These are phyloP conservation scores for Phylloscopus collybita DNA, from an alignment of 2,797 vertebrate genomes.

Conservation along the genomic window DNA sequence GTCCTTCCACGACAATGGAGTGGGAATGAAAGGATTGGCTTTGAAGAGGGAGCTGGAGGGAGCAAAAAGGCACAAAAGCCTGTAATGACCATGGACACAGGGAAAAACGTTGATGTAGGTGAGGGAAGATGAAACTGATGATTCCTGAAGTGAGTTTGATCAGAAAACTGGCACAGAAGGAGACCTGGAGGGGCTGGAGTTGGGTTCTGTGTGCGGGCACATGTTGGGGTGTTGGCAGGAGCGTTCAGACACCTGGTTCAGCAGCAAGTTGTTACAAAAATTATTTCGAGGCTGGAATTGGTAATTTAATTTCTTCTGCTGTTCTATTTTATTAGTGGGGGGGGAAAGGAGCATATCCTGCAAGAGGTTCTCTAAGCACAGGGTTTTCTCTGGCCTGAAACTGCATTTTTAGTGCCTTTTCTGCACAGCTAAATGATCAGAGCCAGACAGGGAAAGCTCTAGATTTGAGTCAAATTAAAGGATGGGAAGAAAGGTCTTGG, in stretches of 20 bases:
- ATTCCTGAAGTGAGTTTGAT: not conserved
- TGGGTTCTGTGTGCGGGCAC: not conserved
- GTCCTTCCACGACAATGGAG: not conserved
- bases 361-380: not conserved
- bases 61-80: not conserved
- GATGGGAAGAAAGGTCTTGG: not conserved
- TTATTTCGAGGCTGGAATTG: not conserved
- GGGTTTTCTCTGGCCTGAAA: not conserved
- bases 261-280: not conserved
- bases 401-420: not conserved
- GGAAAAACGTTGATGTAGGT: not conserved
- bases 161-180: not conserved
- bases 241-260: not conserved
- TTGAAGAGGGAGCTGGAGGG: not conserved
- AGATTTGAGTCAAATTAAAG: not conserved
- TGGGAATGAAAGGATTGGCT: not conserved
- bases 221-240: not conserved
- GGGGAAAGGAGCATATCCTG: fast-evolving
- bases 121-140: not conserved
- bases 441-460: not conserved
- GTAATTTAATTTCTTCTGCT: not conserved
- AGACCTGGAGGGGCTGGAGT: not conserved
- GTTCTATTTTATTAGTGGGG: not conserved
- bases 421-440: not conserved
- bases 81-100: not conserved